Conservation (phyloP, 2,113 vertebrate species). For the Syrrhaptes paradoxus region DNA sequence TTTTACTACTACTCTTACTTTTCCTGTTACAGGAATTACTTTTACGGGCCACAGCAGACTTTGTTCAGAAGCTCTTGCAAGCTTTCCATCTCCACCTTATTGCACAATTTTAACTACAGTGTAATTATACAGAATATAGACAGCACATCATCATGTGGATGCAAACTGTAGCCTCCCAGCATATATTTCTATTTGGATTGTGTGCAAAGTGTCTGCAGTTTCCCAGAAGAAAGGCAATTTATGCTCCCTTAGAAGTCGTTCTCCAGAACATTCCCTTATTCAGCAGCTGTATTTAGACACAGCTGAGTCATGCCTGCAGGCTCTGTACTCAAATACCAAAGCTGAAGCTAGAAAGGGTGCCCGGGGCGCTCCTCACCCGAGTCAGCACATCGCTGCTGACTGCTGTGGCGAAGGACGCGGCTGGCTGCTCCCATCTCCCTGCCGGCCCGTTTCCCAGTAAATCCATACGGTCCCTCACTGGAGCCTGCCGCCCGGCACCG, state of each 20-base stretch:
- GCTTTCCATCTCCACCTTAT: background rate
- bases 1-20: background rate
- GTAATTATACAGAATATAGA: background rate
- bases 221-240: background rate
- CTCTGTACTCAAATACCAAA: background rate
- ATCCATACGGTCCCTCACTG: accelerated
- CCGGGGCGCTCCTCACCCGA: background rate
- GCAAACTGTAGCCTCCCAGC: background rate
- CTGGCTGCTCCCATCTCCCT: background rate
- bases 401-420: accelerated
- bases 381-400: background rate
- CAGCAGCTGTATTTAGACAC: background rate
- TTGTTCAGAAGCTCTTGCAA: background rate
- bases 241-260: background rate
- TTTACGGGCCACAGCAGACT: background rate
- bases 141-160: accelerated
- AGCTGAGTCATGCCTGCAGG: slow-evolving; percentile 36
- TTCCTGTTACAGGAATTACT: background rate
- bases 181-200: background rate
- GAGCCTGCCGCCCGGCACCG: no score
- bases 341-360: background rate
- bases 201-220: background rate
- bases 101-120: background rate
- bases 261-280: slow-evolving; percentile 4
- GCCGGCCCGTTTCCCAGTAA: accelerated